Base-by-base conservation (phyloP, 2,888 invertebrate species). In the Aphidius colemani region DNA sequence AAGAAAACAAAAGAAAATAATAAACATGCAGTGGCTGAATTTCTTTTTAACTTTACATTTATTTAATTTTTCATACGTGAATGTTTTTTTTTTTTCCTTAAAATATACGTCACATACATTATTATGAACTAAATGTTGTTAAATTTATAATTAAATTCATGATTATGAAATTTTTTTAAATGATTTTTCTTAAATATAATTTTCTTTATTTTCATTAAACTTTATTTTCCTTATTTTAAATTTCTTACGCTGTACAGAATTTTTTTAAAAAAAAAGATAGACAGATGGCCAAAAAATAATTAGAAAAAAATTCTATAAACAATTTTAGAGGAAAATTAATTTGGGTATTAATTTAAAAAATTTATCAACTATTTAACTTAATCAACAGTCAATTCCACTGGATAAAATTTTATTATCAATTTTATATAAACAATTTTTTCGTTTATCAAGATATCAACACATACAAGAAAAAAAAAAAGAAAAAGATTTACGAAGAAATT, bases 241-340 rank as follows among this genome's bases (percentile, higher is more conserved):
- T 57, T 9, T 53, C 58, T 53, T 30, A 56, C 49, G 49, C 50
- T 64, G 64, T 59, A 64, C 59, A 64, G 43, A 49, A 64, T 59
- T 44, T 39, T 44, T 39, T 11, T 44, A 49, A 53, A n/a, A 55
- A 40, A 44, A 59, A 53, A 18, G 1, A 18, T 1, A 18, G 30
- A 30, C 30, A 30, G 30, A 44, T 43, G 48, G n/a, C 56, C 45
- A 50, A 49, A 44, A 51, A 44, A 18, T 30, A 7, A 53, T 39
- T n/a, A 39, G 53, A 53, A 40, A 40, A 53, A 53, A 7, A 13
- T 8, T 11, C n/a, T 13, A 13, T n/a, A 11, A 8, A n/a, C 7
- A 4, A 48, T 7, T 48, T 10, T 6, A 48, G 6, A 13, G 6
- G 48, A 5, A 11, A 48, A 48, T 48, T 13, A 48, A 48, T 13